Percentiles rank a stretch among this genome's conserved stretches.
phyloP scores from a whole-genome alignment of 2,113 vertebrate genomes.

The Podocnemis expansa region DNA sequence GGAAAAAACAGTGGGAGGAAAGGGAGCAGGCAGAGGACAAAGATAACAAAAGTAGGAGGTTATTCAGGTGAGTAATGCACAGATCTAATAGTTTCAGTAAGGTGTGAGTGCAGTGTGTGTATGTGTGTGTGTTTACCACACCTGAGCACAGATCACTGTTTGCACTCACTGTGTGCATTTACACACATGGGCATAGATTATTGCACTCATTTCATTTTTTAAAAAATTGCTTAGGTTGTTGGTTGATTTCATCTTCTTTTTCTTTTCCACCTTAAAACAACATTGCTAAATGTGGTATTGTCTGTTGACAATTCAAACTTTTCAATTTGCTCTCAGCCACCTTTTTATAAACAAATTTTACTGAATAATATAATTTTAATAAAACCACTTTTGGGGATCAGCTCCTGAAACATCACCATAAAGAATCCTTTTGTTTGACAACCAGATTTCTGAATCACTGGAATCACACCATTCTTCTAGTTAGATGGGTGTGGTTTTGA shows the following conservation, averaged over 20 bases:
- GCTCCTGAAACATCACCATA: background rate
- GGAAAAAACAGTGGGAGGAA: background rate
- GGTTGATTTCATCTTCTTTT: background rate
- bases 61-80: background rate
- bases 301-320: background rate
- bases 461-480: background rate
- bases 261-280: background rate
- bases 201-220: background rate
- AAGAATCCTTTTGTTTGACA: slow-evolving; percentile 22
- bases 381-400: slow-evolving; percentile 46
- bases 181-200: background rate
- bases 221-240: background rate
- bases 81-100: accelerated
- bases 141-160: background rate
- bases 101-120: too few species aligned
- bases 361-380: background rate
- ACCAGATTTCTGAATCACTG: slow-evolving; percentile 8
- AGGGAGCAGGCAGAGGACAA: background rate
- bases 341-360: background rate
- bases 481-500: background rate
- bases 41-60: background rate
- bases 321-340: slow-evolving; percentile 27
- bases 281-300: background rate
- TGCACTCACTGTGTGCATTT: background rate
- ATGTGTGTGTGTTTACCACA: accelerated